A percentile compares a stretch with the other conserved stretches of the same genome.
phyloP scores from a whole-genome alignment of 1,140 invertebrate species.

The Chlorops oryzae region DNA sequence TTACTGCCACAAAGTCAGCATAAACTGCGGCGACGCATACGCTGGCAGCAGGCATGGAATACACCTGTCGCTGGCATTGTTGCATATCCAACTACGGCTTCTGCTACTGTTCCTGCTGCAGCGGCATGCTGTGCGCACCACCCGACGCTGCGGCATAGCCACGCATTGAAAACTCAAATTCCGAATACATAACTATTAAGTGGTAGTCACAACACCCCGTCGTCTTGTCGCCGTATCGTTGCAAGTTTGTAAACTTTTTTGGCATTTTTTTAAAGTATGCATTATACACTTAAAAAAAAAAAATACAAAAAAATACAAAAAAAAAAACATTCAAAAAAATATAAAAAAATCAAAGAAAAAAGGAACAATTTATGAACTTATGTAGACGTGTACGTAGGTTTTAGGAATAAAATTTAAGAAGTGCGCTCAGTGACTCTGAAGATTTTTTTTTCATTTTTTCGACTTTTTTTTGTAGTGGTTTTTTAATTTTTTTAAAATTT shows the following conservation, averaged over 20 bases:
- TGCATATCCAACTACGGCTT: neutral
- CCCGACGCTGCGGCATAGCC: neutral
- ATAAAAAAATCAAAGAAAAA: too few species aligned
- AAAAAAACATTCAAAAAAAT: too few species aligned
- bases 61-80: neutral
- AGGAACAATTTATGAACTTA: too few species aligned
- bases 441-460: too few species aligned
- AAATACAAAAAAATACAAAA: neutral
- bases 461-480: too few species aligned
- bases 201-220: slow-evolving; percentile 4
- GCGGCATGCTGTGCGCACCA: neutral
- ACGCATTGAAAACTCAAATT: slow-evolving; percentile 2
- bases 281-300: slow-evolving; percentile 2
- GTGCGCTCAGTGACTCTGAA: too few species aligned
- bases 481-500: too few species aligned
- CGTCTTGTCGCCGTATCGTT: neutral
- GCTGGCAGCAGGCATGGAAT: slow-evolving; percentile 2
- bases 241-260: slow-evolving; percentile 3
- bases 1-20: slow-evolving; percentile 3
- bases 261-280: slow-evolving; percentile 1
- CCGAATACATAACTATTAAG: slow-evolving; percentile 12
- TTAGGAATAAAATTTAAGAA: too few species aligned
- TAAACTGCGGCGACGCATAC: slow-evolving; percentile 2
- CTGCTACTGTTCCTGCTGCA: too few species aligned
- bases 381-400: too few species aligned